A percentile compares a stretch with the other conserved stretches of the same genome.
Evolutionary conservation across 2,888 invertebrate genomes (phyloP).

Genomic region (Cerastis leucographa): DNA sequence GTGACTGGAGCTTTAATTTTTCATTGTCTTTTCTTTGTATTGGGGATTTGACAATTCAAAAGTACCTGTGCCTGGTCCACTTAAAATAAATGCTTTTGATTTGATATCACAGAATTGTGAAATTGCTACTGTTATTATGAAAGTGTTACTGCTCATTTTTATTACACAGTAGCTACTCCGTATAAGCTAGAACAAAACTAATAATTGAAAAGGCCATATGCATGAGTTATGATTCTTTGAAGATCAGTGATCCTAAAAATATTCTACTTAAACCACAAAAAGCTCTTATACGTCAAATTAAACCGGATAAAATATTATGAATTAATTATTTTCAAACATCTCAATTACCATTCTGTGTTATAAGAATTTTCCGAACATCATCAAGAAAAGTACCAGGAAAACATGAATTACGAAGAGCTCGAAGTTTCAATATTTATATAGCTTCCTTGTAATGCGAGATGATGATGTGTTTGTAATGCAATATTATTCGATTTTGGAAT

Average conservation of each 20-base stretch:
- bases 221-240: neutral
- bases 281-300: neutral
- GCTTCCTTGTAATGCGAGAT: neutral
- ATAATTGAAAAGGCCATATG: neutral
- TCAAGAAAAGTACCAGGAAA: constrained; percentile 2
- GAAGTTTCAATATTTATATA: constrained; percentile 5
- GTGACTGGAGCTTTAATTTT: neutral
- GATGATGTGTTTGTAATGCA: neutral
- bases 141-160: neutral
- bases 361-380: neutral
- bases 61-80: neutral
- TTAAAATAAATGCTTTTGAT: neutral
- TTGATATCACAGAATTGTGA: neutral
- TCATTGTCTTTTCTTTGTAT: neutral
- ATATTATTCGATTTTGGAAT: neutral
- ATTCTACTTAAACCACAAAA: neutral
- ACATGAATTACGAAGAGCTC: neutral
- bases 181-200: neutral
- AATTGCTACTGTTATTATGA: neutral
- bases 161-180: neutral
- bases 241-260: neutral
- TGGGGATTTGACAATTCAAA: neutral
- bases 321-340: neutral
- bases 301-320: neutral
- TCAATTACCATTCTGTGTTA: neutral